A percentile compares a stretch with the other conserved stretches of the same genome.
These are phyloP conservation scores for Pelecanus crispus DNA, from an alignment of 2,113 vertebrate genomes.

Conservation along the genomic window DNA sequence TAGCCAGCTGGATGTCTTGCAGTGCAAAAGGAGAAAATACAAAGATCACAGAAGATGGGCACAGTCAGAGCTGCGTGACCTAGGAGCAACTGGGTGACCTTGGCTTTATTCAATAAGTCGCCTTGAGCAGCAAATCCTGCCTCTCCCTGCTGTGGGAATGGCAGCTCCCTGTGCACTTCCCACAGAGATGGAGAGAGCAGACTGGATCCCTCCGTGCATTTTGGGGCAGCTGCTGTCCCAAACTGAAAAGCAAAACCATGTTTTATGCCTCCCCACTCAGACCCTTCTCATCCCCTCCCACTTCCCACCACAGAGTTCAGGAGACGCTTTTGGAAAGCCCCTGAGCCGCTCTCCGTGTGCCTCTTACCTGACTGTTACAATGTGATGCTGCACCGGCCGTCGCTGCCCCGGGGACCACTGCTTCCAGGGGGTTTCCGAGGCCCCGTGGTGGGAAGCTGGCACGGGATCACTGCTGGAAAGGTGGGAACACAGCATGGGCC, in stretches of 20 bases:
- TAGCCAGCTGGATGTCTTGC: not conserved
- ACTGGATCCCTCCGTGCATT: fast-evolving
- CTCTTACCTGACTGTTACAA: constrained; percentile 87
- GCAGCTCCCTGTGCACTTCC: not conserved
- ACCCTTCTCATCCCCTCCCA: not conserved
- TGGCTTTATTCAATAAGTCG: not conserved
- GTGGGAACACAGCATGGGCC: constrained; percentile 67
- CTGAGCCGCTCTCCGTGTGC: fast-evolving
- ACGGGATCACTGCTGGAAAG: constrained; percentile 66
- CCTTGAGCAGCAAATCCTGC: not conserved
- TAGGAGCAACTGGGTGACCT: not conserved
- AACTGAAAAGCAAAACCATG: not conserved
- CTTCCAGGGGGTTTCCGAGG: constrained; percentile 75
- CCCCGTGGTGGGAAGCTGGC: constrained; percentile 64
- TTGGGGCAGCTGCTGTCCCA: not conserved
- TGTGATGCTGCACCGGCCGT: constrained; percentile 77
- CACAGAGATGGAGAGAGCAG: not conserved
- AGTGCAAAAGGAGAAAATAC: not conserved
- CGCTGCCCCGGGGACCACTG: constrained; percentile 77
- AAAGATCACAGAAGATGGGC: not conserved
- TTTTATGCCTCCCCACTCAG: not conserved
- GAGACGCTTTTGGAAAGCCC: not conserved
- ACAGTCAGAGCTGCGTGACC: not conserved
- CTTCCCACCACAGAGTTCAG: not conserved
- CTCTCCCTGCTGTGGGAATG: not conserved